Percentiles rank a stretch among this genome's conserved stretches.
Conservation (phyloP, 2,888 invertebrate species). For the Amphiduros pacificus region DNA sequence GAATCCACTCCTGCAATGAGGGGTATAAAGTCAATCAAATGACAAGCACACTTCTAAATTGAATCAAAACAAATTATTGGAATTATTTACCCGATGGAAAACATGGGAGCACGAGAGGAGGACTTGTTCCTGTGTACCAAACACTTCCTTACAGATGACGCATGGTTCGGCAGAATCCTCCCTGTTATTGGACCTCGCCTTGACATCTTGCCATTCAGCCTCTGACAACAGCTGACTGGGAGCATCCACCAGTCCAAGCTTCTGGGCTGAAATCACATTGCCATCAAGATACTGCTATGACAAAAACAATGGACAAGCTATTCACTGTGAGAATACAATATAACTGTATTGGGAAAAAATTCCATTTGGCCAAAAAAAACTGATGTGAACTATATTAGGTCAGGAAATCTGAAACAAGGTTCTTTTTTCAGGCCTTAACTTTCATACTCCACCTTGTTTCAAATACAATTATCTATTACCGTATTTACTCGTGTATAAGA, state of each 20-base stretch:
- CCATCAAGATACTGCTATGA: background rate
- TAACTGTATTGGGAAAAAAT: no score
- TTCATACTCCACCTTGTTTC: no score
- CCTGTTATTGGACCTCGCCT: constrained; percentile 51
- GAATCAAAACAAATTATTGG: background rate
- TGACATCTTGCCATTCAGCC: constrained; percentile 51
- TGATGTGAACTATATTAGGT: no score
- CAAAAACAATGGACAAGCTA: no score
- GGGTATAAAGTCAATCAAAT: no score
- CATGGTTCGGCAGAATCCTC: constrained; percentile 57
- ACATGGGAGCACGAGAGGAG: constrained; percentile 58
- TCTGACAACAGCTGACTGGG: constrained; percentile 48
- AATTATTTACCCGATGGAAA: constrained; percentile 52
- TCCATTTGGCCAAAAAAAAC: no score
- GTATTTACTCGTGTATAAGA: no score
- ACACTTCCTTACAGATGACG: constrained; percentile 60
- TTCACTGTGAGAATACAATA: no score
- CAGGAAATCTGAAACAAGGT: no score
- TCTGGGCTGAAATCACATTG: constrained; percentile 45
- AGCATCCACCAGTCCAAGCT: constrained; percentile 52
- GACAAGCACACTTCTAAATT: background rate
- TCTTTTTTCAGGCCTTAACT: no score
- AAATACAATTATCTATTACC: no score
- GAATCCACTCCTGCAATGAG: no score
- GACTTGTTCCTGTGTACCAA: constrained; percentile 54